phyloP scores from a whole-genome alignment of 37 sponge, comb jelly and placozoan genomes.

The Agelas oroides region DNA sequence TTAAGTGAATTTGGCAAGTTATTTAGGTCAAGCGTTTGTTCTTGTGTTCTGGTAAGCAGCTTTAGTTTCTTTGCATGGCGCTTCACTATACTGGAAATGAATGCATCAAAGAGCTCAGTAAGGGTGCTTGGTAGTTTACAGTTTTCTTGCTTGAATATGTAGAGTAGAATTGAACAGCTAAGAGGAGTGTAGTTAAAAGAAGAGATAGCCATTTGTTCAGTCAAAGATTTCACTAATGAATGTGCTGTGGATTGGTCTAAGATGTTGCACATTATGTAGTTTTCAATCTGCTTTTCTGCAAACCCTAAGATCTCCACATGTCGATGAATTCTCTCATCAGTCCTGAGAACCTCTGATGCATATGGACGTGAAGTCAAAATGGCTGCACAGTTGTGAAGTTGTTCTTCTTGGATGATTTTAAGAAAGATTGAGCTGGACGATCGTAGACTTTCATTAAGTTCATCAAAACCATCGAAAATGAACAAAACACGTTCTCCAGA shows the following conservation, averaged over 20 bases:
- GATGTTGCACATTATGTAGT: neutral
- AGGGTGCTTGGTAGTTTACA: neutral
- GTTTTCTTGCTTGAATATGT: neutral
- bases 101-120: neutral
- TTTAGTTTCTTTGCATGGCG: neutral
- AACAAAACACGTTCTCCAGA: too few species aligned
- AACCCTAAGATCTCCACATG: neutral
- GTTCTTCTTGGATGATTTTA: neutral
- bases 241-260: neutral
- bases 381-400: neutral
- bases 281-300: neutral
- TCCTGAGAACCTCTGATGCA: neutral
- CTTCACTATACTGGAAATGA: neutral
- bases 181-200: conserved; percentile 4
- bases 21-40: neutral
- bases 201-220: neutral
- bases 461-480: too few species aligned
- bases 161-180: neutral
- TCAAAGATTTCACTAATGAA: neutral
- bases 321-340: neutral
- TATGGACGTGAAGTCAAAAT: conserved; percentile 11
- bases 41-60: neutral
- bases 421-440: neutral
- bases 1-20: neutral
- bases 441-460: too few species aligned